Evolutionary conservation across 2,797 vertebrate species (phyloP).

Genomic region (Glossophaga mutica): DNA sequence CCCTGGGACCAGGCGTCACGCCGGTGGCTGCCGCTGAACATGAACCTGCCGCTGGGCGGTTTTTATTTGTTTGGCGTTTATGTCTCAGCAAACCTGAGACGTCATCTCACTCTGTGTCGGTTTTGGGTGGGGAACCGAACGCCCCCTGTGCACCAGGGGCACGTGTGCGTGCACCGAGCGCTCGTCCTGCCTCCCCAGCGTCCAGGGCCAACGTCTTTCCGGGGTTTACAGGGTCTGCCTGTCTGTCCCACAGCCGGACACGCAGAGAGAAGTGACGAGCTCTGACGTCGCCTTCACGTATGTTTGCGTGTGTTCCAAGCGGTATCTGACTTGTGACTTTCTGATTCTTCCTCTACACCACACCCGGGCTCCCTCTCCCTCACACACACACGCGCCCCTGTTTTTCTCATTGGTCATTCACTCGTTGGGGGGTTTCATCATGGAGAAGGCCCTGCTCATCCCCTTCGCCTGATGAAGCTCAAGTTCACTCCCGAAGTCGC

Average conservation of each 20-base stretch:
- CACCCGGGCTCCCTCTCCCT: background rate
- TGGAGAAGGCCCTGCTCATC: rapidly evolving
- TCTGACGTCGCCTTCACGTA: rapidly evolving
- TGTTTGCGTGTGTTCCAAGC: rapidly evolving
- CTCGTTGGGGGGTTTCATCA: rapidly evolving
- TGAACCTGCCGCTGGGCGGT: rapidly evolving
- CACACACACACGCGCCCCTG: background rate
- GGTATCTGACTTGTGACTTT: rapidly evolving
- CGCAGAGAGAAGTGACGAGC: rapidly evolving
- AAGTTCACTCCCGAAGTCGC: background rate
- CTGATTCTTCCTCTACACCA: background rate
- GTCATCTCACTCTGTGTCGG: background rate
- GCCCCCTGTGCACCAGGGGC: rapidly evolving
- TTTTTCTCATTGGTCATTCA: background rate
- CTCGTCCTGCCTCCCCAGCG: rapidly evolving
- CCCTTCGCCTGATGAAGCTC: background rate
- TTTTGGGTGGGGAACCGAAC: background rate
- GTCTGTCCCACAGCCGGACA: rapidly evolving
- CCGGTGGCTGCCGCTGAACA: rapidly evolving
- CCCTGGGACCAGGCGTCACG: rapidly evolving
- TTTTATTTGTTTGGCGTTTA: too few relatives aligned
- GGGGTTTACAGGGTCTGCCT: rapidly evolving
- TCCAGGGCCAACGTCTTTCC: rapidly evolving
- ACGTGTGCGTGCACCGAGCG: rapidly evolving
- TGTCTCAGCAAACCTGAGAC: too few relatives aligned